phyloP scores from a whole-genome alignment of 2,888 invertebrate genomes.

The Rhagonycha fulva region DNA sequence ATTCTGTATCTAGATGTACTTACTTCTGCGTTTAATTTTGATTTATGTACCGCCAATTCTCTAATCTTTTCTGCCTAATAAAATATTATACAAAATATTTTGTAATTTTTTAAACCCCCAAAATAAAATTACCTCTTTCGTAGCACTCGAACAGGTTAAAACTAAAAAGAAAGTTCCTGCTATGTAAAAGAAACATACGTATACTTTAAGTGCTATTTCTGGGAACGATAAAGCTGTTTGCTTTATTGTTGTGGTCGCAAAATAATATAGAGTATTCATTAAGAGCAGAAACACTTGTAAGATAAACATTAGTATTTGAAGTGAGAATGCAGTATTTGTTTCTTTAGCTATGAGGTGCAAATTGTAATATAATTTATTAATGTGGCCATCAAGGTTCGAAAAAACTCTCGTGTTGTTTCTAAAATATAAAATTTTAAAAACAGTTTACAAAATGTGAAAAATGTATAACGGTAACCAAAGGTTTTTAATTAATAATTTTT shows the following conservation, averaged over 20 bases:
- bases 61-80: background rate
- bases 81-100: background rate
- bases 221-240: background rate
- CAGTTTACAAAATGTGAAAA: too few relatives aligned
- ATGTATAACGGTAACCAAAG: too few relatives aligned
- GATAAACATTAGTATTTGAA: background rate
- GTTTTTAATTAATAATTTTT: too few relatives aligned
- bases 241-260: background rate
- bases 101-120: background rate
- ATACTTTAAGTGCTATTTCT: background rate
- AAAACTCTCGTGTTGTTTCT: background rate
- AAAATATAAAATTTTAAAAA: background rate
- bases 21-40: background rate
- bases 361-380: background rate
- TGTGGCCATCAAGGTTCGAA: background rate
- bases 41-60: background rate
- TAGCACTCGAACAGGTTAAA: too few relatives aligned
- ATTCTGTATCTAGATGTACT: background rate
- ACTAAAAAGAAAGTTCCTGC: background rate
- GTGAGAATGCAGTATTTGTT: background rate
- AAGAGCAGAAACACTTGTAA: background rate
- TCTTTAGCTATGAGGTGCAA: background rate
- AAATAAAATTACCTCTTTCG: background rate
- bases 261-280: background rate
- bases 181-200: background rate